Evolutionary conservation across 2,797 vertebrate genomes (phyloP), one percentile per base, ranked within the genome.

Genomic region (Enteromius treurensis): DNA sequence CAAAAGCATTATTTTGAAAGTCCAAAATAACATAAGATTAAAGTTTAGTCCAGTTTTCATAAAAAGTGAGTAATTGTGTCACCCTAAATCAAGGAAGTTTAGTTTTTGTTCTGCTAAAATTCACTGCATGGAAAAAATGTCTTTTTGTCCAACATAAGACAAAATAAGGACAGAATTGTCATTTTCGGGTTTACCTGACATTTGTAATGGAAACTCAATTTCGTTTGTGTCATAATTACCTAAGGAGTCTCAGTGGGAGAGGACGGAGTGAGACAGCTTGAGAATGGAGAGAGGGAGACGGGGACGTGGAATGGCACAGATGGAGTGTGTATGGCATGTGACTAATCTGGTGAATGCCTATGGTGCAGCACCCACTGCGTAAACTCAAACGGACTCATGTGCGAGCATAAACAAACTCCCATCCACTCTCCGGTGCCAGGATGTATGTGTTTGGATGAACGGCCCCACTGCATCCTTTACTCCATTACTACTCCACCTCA

Each of bases 191-290:
- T 13, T 42, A 15, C 58, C 29, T 78, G 58, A 85, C 5, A 67
- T 71, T 32, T 68, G 67, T 34, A 55, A 75, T 80, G 76, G 86
- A 79, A 87, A 71, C 47, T 79, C 51, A 47, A 14, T 77, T 55
- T 83, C 32, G 23, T 47, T 71, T 32, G 47, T 51, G 37, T 55
- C 69, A 79, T 82, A 67, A 45, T 77, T 67, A 53, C 79, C 79
- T 73, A 29, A 64, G 15, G 42, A 81, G 77, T 81, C 77, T 32
- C 83, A 45, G 65, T 71, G 58, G 70, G 75, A 80, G 77, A 78
- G 78, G 83, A 87, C 37, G 76, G 85, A 86, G 85, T 88, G 81
- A 67, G 82, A 85, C 79, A 86, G 86, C 79, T 64, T 87, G 64
- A 87, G 74, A 51, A 87, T 81, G 78, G 81, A 86, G 80, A 47